Evolutionary conservation across 2,113 vertebrate genomes (phyloP).

Genomic region (Corythaeola cristata): DNA sequence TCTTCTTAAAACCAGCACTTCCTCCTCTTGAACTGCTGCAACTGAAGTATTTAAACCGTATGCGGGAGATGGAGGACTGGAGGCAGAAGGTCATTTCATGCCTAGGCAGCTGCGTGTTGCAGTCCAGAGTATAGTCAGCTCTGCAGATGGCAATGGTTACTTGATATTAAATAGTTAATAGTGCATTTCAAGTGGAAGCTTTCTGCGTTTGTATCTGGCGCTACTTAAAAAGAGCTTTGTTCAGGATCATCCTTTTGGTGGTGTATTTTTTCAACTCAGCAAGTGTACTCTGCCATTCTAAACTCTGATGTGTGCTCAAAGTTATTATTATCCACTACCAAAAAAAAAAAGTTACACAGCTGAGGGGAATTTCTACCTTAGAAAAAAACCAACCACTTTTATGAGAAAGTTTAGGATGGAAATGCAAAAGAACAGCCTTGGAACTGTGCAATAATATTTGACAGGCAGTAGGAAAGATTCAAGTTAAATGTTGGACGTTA

Average conservation of each 20-base stretch:
- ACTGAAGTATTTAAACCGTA: neutral
- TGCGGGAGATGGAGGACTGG: neutral
- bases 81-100: neutral
- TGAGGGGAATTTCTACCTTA: neutral
- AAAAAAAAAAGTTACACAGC: neutral
- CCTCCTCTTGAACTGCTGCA: neutral
- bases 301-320: neutral
- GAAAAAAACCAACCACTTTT: fast-evolving
- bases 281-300: neutral
- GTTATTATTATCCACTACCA: neutral
- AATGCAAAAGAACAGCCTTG: neutral
- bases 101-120: neutral
- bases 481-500: neutral
- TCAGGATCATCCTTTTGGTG: neutral
- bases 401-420: neutral
- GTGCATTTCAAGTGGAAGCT: neutral
- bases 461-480: neutral
- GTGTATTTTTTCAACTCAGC: neutral
- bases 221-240: neutral
- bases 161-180: neutral
- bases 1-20: neutral
- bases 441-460: neutral
- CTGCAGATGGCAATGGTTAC: neutral
- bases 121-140: neutral
- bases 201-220: neutral